Evolutionary conservation across 2,113 vertebrate species (phyloP).

Genomic region (Melanerpes aurifrons): DNA sequence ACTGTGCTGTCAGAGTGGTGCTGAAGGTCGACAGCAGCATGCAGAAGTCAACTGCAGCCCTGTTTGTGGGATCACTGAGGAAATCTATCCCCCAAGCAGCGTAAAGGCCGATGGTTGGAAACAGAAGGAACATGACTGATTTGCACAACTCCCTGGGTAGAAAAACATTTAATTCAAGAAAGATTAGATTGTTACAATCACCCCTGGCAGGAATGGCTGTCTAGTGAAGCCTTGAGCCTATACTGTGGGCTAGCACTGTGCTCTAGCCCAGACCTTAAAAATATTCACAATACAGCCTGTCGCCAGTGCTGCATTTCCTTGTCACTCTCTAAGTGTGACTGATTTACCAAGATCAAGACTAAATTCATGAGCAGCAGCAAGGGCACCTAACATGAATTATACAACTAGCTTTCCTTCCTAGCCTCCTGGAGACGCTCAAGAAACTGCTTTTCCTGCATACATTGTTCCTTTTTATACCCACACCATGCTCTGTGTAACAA

Average conservation of each 20-base stretch:
- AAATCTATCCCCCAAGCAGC: not conserved
- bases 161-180: slow-evolving; percentile 17
- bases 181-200: not conserved
- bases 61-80: not conserved
- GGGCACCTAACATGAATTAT: slow-evolving; percentile 51
- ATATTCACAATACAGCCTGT: not conserved
- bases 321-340: slow-evolving; percentile 51
- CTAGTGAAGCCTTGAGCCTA: not conserved
- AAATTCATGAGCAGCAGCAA: slow-evolving; percentile 43
- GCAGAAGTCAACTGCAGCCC: not conserved
- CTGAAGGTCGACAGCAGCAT: fast-evolving
- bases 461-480: slow-evolving; percentile 12
- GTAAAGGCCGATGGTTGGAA: not conserved
- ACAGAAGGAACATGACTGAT: not conserved
- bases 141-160: not conserved
- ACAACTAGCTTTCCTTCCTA: slow-evolving; percentile 8
- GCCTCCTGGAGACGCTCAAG: not conserved
- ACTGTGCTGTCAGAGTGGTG: not conserved
- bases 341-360: slow-evolving; percentile 53
- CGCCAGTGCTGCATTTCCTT: not conserved
- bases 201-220: not conserved
- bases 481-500: not conserved
- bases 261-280: not conserved
- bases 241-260: not conserved
- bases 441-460: not conserved